Conservation (phyloP, 2,113 vertebrate genomes). For the Oophaga pumilio region DNA sequence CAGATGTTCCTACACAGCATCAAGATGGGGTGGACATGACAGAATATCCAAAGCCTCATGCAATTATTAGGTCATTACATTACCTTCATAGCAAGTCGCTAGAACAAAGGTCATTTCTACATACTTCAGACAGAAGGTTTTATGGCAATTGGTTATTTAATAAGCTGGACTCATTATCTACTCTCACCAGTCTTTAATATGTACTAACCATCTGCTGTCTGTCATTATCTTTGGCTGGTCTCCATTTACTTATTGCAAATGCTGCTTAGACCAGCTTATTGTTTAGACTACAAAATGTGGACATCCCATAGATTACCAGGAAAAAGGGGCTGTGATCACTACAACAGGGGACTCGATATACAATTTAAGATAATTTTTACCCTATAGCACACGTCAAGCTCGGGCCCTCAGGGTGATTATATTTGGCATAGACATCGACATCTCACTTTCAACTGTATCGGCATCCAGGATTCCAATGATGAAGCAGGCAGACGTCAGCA, state of each 20-base stretch:
- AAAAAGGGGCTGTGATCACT: neutral
- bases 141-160: constrained; percentile 2
- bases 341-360: neutral
- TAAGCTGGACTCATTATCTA: constrained; percentile 18
- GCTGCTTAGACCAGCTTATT: neutral
- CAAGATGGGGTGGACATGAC: neutral
- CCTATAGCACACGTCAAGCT: too few relatives aligned
- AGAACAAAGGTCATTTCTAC: constrained; percentile 1
- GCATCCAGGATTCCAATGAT: too few relatives aligned
- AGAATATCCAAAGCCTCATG: neutral
- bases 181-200: neutral
- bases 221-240: neutral
- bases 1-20: neutral
- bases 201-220: constrained; percentile 27
- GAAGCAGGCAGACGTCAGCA: too few relatives aligned
- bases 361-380: too few relatives aligned
- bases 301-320: neutral
- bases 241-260: constrained; percentile 11
- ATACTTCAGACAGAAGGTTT: constrained; percentile 6
- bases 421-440: too few relatives aligned
- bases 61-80: neutral
- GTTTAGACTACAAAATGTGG: neutral
- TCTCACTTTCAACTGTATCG: too few relatives aligned
- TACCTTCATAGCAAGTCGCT: neutral
- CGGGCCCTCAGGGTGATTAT: too few relatives aligned